phyloP scores from a whole-genome alignment of 2,113 vertebrate genomes.

The Melanostigma gelatinosum region DNA sequence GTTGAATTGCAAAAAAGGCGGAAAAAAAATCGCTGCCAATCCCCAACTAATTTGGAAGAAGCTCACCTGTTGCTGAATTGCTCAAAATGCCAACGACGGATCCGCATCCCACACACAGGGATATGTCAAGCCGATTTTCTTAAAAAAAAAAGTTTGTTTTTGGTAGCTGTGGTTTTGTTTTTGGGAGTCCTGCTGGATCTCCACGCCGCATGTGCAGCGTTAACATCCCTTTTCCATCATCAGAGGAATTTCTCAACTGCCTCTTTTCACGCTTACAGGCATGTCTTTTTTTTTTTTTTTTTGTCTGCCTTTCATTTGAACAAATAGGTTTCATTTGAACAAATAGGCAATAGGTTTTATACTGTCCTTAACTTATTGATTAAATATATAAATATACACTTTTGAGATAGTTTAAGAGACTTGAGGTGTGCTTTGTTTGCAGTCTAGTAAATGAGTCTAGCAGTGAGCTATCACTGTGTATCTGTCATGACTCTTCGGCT shows the following conservation, averaged over 20 bases:
- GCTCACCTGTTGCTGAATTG: conserved; percentile 39
- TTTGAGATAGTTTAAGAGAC: neutral
- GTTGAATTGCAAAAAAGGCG: conserved; percentile 11
- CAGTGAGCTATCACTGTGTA: neutral
- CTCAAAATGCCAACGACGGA: conserved; percentile 19
- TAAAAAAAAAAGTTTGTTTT: neutral
- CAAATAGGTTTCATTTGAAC: conserved; percentile 6
- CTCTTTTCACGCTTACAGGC: neutral
- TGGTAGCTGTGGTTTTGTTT: conserved; percentile 27
- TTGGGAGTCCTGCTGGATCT: conserved; percentile 20
- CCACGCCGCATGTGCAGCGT: neutral
- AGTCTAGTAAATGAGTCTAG: neutral
- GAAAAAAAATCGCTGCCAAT: conserved; percentile 12
- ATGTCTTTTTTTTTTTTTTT: neutral
- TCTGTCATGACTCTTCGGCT: neutral
- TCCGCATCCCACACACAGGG: conserved; percentile 10
- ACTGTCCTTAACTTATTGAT: neutral
- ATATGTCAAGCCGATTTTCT: neutral
- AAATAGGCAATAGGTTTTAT: neutral
- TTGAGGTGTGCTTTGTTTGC: conserved; percentile 1
- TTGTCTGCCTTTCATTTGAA: neutral
- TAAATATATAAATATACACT: neutral
- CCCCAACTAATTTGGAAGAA: conserved; percentile 30
- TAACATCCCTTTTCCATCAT: neutral
- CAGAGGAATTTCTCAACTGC: neutral